phyloP scores from a whole-genome alignment of 2,888 invertebrate genomes.

The Aelia acuminata region DNA sequence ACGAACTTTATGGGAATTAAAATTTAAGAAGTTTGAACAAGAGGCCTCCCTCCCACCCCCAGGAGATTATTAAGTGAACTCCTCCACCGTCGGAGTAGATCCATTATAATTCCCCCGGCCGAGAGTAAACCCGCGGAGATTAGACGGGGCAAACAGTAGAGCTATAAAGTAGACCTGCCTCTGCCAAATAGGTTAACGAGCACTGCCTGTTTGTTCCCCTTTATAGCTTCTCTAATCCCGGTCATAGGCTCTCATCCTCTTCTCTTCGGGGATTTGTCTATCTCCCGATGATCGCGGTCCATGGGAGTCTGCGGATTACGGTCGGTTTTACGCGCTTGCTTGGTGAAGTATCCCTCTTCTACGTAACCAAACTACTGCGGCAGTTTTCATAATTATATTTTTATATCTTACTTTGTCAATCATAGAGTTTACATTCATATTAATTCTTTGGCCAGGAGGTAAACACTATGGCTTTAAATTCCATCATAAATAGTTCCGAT shows the following conservation, averaged over 20 bases:
- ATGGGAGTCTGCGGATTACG: background rate
- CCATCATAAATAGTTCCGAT: too few relatives aligned
- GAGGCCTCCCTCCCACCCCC: background rate
- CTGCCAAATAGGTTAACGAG: constrained; percentile 24
- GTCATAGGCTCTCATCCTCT: constrained; percentile 18
- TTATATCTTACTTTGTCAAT: too few relatives aligned
- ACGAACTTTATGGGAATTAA: constrained; percentile 23
- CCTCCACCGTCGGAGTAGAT: background rate
- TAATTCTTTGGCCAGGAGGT: too few relatives aligned
- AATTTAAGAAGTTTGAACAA: constrained; percentile 35
- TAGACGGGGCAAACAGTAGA: constrained; percentile 22
- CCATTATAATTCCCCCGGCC: constrained; percentile 13
- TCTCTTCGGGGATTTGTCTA: constrained; percentile 12
- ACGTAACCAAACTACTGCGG: background rate
- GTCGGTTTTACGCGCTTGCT: background rate
- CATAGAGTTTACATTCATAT: too few relatives aligned
- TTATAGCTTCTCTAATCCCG: constrained; percentile 27
- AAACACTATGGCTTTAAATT: too few relatives aligned
- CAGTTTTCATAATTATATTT: too few relatives aligned
- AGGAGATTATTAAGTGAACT: constrained; percentile 29
- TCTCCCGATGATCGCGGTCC: background rate
- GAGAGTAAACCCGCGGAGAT: constrained; percentile 19
- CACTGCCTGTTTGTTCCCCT: background rate
- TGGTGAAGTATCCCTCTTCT: background rate
- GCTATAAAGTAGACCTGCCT: constrained; percentile 4